Conservation (phyloP, 2,113 vertebrate species). For the Protomyctophum bolini region DNA sequence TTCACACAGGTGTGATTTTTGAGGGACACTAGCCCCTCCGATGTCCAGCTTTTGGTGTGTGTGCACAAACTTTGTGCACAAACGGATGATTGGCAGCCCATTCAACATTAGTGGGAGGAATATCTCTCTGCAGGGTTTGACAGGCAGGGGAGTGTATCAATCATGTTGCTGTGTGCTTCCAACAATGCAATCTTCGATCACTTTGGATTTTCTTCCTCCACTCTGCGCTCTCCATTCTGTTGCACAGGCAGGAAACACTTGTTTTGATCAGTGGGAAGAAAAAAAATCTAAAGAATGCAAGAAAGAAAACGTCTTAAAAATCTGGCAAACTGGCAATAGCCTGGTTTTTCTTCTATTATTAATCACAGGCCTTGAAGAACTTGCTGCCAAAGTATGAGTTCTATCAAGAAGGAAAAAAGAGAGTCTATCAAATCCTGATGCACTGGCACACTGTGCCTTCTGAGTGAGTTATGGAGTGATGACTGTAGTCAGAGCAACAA, state of each 20-base stretch:
- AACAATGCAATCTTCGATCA: constrained; percentile 43
- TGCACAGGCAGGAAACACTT: constrained; percentile 34
- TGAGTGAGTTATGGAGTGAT: constrained; percentile 12
- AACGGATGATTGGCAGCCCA: constrained; percentile 58
- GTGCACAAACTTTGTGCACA: too few relatives aligned
- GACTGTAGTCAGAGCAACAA: constrained; percentile 7
- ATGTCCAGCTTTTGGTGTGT: too few relatives aligned
- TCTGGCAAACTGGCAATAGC: constrained; percentile 37
- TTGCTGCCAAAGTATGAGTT: constrained; percentile 33
- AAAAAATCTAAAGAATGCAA: constrained; percentile 1
- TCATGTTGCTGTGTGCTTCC: constrained; percentile 45
- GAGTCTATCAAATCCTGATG: constrained; percentile 42
- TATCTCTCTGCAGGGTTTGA: constrained; percentile 50
- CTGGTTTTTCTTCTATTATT: constrained; percentile 38
- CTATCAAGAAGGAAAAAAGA: constrained; percentile 31
- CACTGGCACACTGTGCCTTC: constrained; percentile 18
- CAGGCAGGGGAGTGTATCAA: constrained; percentile 47
- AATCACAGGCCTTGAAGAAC: constrained; percentile 36
- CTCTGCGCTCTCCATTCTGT: constrained; percentile 37
- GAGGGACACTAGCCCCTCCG: too few relatives aligned
- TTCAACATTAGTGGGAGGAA: constrained; percentile 47
- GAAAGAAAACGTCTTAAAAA: constrained; percentile 30
- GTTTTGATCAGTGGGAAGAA: constrained; percentile 59
- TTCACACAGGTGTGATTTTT: too few relatives aligned
- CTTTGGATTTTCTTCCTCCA: constrained; percentile 34